phyloP scores from a whole-genome alignment of 2,797 vertebrate species.

The Trematomus bernacchii region DNA sequence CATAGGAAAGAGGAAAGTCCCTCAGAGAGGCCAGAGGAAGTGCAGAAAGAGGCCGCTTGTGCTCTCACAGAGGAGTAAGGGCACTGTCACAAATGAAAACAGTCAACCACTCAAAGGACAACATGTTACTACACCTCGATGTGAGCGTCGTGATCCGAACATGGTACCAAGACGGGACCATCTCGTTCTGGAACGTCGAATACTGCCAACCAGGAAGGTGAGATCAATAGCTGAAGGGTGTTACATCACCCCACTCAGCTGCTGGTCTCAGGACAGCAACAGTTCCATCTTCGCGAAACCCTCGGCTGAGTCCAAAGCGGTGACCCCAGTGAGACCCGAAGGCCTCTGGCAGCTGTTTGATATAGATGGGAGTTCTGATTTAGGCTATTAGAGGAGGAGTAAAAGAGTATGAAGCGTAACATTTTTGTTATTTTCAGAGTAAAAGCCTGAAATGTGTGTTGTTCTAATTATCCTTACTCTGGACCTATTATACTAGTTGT shows the following conservation, averaged over 20 bases:
- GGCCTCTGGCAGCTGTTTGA: constrained; percentile 83
- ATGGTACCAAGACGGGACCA: not conserved
- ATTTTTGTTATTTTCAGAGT: constrained; percentile 5
- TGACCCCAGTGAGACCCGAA: constrained; percentile 39
- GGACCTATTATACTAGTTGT: constrained; percentile 22
- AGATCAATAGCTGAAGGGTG: constrained; percentile 27
- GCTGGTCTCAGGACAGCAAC: constrained; percentile 80
- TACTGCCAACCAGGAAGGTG: not conserved
- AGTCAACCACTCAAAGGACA: constrained; percentile 35
- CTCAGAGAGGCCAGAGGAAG: constrained; percentile 38
- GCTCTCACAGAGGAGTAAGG: constrained; percentile 59
- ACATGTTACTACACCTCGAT: constrained; percentile 17
- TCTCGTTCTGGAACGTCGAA: constrained; percentile 4
- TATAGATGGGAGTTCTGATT: constrained; percentile 68
- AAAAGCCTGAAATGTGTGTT: constrained; percentile 12
- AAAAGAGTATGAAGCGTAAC: not conserved
- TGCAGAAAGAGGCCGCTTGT: constrained; percentile 71
- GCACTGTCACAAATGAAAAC: constrained; percentile 56
- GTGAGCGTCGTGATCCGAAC: constrained; percentile 20
- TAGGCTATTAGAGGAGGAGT: constrained; percentile 34
- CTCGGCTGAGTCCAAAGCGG: constrained; percentile 38
- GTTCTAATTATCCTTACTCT: constrained; percentile 3
- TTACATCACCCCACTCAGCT: constrained; percentile 69
- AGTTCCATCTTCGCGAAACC: constrained; percentile 72
- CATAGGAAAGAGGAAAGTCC: constrained; percentile 47